These are phyloP conservation scores for Anneissia japonica DNA, from an alignment of 35 echinoderm and acorn worm species.

Conservation along the genomic window DNA sequence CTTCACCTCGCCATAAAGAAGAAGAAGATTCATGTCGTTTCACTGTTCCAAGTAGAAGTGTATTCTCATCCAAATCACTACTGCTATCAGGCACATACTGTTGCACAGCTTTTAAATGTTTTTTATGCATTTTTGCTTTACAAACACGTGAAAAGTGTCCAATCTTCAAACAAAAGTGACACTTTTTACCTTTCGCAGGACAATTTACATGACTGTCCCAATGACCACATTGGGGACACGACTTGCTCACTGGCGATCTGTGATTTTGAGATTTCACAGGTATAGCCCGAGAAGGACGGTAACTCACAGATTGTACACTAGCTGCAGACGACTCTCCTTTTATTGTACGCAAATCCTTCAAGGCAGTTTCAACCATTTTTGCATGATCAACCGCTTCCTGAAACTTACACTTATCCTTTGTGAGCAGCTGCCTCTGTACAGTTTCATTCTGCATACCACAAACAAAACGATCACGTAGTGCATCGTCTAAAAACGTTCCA, in stretches of 20 bases:
- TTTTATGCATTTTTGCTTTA: not conserved
- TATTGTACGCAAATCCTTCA: not conserved
- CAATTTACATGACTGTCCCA: not conserved
- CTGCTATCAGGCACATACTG: not conserved
- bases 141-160: not conserved
- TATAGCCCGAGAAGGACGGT: not conserved
- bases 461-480: constrained; percentile 17
- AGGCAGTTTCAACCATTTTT: not conserved
- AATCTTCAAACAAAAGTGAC: not conserved
- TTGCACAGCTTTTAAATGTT: not conserved
- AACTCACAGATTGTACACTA: not conserved
- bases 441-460: not conserved
- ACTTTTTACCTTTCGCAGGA: not conserved
- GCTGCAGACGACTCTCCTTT: not conserved
- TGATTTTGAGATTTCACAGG: not conserved
- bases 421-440: constrained; percentile 16
- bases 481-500: constrained; percentile 26
- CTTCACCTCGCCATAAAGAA: not conserved
- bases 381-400: not conserved
- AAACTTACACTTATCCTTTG: not conserved
- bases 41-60: not conserved
- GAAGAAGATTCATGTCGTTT: too few species aligned
- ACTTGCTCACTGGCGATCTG: not conserved
- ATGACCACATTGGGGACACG: not conserved
- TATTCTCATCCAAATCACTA: not conserved